Evolutionary conservation across 2,888 invertebrate genomes (phyloP).

Genomic region (Cheilosia scutellata): DNA sequence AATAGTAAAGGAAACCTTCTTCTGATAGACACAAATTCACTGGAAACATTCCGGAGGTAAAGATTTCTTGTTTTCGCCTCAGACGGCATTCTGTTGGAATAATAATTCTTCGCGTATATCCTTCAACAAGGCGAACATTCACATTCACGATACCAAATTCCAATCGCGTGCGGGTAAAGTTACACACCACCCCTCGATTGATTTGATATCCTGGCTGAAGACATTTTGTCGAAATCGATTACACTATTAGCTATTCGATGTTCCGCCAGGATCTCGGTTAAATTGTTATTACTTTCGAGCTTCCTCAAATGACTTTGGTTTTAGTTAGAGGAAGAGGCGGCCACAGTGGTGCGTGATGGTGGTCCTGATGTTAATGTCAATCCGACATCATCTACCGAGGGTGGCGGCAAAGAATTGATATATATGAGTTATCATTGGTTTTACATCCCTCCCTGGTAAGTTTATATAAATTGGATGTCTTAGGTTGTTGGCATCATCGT

Average conservation of each 20-base stretch:
- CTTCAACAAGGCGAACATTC: constrained; percentile 13
- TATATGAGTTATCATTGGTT: constrained; percentile 18
- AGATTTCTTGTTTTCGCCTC: constrained; percentile 31
- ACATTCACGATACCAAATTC: not conserved
- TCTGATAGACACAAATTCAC: constrained; percentile 24
- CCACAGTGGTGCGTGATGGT: not conserved
- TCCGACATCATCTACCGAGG: not conserved
- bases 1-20: not conserved
- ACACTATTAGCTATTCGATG: constrained; percentile 24
- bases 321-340: not conserved
- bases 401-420: not conserved
- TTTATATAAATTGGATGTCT: constrained; percentile 42
- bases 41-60: constrained; percentile 37
- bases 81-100: constrained; percentile 20
- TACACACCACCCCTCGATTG: constrained; percentile 18
- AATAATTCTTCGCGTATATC: constrained; percentile 5
- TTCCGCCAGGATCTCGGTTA: constrained; percentile 53
- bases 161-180: not conserved
- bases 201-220: constrained; percentile 47
- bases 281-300: constrained; percentile 52
- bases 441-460: not conserved
- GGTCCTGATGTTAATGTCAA: constrained; percentile 9
- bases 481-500: constrained; percentile 1
- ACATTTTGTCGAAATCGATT: constrained; percentile 52
- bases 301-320: constrained; percentile 13